phyloP scores from a whole-genome alignment of 2,888 invertebrate species.

The Rapana venosa region DNA sequence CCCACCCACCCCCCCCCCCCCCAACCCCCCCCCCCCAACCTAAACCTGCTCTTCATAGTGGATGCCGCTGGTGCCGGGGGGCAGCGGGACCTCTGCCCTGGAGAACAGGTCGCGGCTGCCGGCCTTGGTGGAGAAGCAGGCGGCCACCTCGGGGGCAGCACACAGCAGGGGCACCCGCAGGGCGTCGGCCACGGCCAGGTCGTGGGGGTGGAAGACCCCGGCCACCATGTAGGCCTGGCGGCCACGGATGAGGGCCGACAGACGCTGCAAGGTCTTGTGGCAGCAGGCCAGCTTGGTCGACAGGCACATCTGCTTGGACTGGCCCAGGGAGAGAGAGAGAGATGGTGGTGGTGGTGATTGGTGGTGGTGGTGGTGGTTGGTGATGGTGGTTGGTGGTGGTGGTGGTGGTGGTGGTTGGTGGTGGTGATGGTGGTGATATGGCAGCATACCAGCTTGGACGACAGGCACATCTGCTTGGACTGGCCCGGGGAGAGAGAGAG shows the following conservation, averaged over 20 bases:
- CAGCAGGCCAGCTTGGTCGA: constrained; percentile 77
- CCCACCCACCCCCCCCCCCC: constrained; percentile 1
- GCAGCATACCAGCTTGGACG: constrained; percentile 77
- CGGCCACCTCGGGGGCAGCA: constrained; percentile 76
- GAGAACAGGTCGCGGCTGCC: constrained; percentile 77
- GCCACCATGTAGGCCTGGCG: constrained; percentile 76
- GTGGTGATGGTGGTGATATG: constrained; percentile 50
- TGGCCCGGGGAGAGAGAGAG: constrained; percentile 49
- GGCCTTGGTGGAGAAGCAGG: constrained; percentile 77
- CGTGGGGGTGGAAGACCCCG: constrained; percentile 76
- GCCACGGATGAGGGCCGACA: constrained; percentile 53
- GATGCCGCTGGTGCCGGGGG: constrained; percentile 77
- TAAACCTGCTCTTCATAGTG: constrained; percentile 76
- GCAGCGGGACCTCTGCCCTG: constrained; percentile 72
- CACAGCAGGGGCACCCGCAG: constrained; percentile 75
- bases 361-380: no score
- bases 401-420: no score
- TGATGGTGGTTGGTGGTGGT: no score
- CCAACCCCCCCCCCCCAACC: no score
- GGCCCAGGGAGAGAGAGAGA: constrained; percentile 7
- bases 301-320: constrained; percentile 77
- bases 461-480: constrained; percentile 77
- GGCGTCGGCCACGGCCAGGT: constrained; percentile 74
- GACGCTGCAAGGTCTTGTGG: constrained; percentile 72
- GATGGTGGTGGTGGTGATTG: no score